Base-by-base conservation (phyloP, 2,113 vertebrate genomes). In the Amia ocellicauda region DNA sequence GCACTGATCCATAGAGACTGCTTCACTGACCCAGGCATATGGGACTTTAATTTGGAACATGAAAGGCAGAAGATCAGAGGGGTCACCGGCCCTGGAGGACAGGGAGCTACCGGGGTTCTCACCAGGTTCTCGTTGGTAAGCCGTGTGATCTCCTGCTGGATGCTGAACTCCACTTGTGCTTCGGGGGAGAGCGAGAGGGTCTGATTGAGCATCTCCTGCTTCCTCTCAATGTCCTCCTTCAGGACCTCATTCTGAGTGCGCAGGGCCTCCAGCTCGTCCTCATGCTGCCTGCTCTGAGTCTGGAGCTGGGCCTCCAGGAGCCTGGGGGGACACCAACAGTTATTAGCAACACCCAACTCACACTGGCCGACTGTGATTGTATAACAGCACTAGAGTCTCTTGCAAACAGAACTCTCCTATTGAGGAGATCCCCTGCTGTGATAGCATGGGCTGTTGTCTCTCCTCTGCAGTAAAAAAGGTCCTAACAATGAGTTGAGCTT, bases 51-150 rank as follows among this genome's bases (percentile, higher is more conserved):
- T 5, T 36, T 11, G 11, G 31, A 36, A 11, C 31, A 36, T n/a
- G 31, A 36, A 5, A 36, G 31, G 11, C 31, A 2, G 31, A 36
- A 36, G 31, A 11, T 5, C 31, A 36, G 31, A 36, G 10, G 31
- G 31, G 31, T 36, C 5, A 36, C n/a, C n/a, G n/a, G n/a, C n/a
- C n/a, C n/a, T n/a, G n/a, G n/a, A n/a, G n/a, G 31, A 36, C 31
- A 11, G 31, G 31, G 31, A 36, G 16, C 23, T 9, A 31, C 16
- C 10, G 1, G 7, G 0, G 11, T 28, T 5, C 74, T 80, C 80
- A 99, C 97, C 92, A 99, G 89, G 73, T 98, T 98, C 76, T 98
- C 95, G 8, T 89, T 91, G 69, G 95, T 97, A 66, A 99, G 93
- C 3, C 94, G 87, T 0, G 92, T 93, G 65, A 98, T 89, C 80